Evolutionary conservation across 2,888 invertebrate species (phyloP).

Genomic region (Nephrotoma appendiculata): DNA sequence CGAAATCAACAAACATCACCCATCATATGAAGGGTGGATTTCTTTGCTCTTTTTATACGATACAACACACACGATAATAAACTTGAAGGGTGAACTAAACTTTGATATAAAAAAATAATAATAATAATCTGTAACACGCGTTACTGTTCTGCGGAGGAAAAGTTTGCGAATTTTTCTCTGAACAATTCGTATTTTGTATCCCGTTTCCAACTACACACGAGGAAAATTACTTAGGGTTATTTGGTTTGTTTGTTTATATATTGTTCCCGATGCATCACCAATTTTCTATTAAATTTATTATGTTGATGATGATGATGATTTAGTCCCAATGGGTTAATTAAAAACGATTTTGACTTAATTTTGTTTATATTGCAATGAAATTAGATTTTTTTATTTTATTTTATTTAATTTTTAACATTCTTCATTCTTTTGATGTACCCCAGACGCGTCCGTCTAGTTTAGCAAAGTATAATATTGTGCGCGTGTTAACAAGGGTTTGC

Average conservation of each 20-base stretch:
- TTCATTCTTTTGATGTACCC: not conserved
- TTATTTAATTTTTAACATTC: not conserved
- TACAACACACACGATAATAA: not conserved
- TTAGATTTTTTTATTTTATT: not conserved
- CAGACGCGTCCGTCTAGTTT: not conserved
- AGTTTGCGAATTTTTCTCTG: not conserved
- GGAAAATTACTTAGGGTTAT: not conserved
- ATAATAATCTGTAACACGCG: not conserved
- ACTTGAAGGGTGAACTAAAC: not conserved
- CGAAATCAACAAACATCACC: not conserved
- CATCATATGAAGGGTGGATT: not conserved
- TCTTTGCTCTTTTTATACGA: not conserved
- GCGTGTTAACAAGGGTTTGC: not conserved
- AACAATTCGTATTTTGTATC: not conserved
- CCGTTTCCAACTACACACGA: not conserved
- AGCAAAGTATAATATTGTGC: not conserved
- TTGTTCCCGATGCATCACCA: not conserved
- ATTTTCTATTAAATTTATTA: not conserved
- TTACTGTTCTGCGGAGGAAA: not conserved
- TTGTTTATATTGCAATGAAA: not conserved
- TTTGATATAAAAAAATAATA: not conserved
- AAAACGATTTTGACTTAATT: not conserved
- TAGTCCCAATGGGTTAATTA: not conserved
- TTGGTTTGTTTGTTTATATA: not conserved
- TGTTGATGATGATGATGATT: not conserved